Percentiles rank a stretch among this genome's conserved stretches.
Conservation (phyloP, 2,797 vertebrate species). For the Gouania willdenowi region DNA sequence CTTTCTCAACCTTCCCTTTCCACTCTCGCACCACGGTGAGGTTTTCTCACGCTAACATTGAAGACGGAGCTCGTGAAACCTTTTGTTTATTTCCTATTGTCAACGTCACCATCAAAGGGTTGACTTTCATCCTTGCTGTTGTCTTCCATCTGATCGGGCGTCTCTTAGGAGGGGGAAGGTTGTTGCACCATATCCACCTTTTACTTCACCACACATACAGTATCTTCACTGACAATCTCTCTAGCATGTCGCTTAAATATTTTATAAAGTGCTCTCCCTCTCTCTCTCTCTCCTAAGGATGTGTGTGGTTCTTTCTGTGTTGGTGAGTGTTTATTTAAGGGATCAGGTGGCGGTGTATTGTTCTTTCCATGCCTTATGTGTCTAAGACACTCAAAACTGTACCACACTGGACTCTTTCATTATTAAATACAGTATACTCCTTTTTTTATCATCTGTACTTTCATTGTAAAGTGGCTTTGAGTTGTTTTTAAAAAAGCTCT, state of each 20-base stretch:
- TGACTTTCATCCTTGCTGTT: conserved; percentile 25
- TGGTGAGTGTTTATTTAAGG: conserved; percentile 16
- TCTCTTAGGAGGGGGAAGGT: conserved; percentile 19
- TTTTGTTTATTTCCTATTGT: conserved; percentile 15
- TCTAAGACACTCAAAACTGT: too few species aligned
- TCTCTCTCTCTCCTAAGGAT: conserved; percentile 15
- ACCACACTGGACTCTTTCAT: too few species aligned
- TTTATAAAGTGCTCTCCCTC: conserved; percentile 24
- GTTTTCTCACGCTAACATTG: too few species aligned
- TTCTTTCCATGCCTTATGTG: background rate
- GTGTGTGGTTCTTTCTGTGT: conserved; percentile 22
- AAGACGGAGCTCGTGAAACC: too few species aligned
- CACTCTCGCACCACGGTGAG: conserved; percentile 8
- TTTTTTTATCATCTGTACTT: too few species aligned
- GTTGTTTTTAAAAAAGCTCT: too few species aligned
- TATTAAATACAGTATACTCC: too few species aligned
- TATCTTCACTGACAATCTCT: conserved; percentile 29
- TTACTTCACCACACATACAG: conserved; percentile 22
- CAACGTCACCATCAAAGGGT: conserved; percentile 8
- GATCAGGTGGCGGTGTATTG: conserved; percentile 9
- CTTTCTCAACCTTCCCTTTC: conserved; percentile 8
- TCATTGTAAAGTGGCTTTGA: too few species aligned
- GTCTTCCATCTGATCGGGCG: conserved; percentile 11
- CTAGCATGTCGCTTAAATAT: conserved; percentile 33
- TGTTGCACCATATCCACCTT: conserved; percentile 23